Evolutionary conservation across 2,797 vertebrate genomes (phyloP), one percentile per base, ranked within the genome.

Genomic region (Cheirogaleus major): DNA sequence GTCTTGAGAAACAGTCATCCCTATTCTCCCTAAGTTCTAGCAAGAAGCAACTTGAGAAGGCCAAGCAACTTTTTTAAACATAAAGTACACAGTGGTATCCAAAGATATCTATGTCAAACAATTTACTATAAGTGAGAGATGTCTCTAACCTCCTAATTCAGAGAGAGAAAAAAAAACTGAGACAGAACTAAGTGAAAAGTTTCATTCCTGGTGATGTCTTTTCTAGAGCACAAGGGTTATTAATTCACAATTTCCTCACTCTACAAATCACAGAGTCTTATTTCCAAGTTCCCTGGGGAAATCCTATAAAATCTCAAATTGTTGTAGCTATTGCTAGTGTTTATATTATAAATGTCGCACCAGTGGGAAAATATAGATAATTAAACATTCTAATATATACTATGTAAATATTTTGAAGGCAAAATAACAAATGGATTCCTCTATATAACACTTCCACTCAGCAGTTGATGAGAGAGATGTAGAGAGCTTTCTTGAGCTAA

Each of bases 21-120:
- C 1, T 59, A 48, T 15, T 93, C 45, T 76, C 48, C 20, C 14
- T 52, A 61, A 35, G 0, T 79, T 95, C 41, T 63, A 91, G 32
- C 55, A 80, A 96, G 88, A 95, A 84, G 35, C 70, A 80, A 63
- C 25, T 45, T 73, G 45, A 94, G 35, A 96, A 35, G 23, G 72
- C 86, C 81, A 91, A 55, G 76, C 76, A 50, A 52, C 35, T 38
- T 94, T 82, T 75, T 70, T 67, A 48, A 69, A 57, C 79, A 57
- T 75, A 75, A 79, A 82, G 32, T 76, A 90, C 78, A 90, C n/a
- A 79, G 65, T 52, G 32, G 22, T 59, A 85, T 72, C 88, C 84
- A 92, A 88, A 92, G 41, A 45, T 52, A 85, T 57, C 43, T 84
- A 41, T 85, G 55, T 23, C 75, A 91, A 78, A 86, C 22, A 95